Evolutionary conservation across 2,113 vertebrate species (phyloP), one percentile per base, ranked within the genome.

Genomic region (Reinhardtius hippoglossoides): DNA sequence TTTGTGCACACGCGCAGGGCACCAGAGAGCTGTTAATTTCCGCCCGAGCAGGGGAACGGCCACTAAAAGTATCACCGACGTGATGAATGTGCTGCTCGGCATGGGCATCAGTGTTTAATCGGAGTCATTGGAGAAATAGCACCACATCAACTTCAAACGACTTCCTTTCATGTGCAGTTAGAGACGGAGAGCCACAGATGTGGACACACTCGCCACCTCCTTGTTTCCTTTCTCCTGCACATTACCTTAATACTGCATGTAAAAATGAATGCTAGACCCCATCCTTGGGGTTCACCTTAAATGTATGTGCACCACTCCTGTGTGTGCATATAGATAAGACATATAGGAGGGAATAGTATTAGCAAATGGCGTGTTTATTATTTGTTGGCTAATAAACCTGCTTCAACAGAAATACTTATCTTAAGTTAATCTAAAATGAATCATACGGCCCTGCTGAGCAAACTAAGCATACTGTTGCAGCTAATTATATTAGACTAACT

Each of bases 1-100:
- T 79, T 71, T 46, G 48, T 72, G 4, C 37, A 14, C 72, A 56
- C 76, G 48, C 83, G 56, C 76, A 56, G 78, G 75, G 82, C 88
- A 87, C 82, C 84, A 57, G 80, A 87, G 84, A 88, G 88, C 83
- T 89, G 90, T 89, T 91, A 88, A 92, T 91, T 91, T 92, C 88
- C 86, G 76, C 79, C 83, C 35, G 72, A 85, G 86, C 87, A 35
- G 71, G 74, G 72, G 71, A 91, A 87, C 59, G 73, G 86, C 81
- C 88, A 86, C 87, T 90, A 91, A 91, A 91, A 84, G 83, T 89
- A 93, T 93, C 81, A 80, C 23, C 88, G 82, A 75, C 78, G 83
- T 93, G 89, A 93, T 90, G 86, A 92, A 90, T 89, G 86, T 73
- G 78, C 87, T 72, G 82, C 81, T 81, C 74, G 20, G 63, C 68